These are phyloP conservation scores for Zapornia atra DNA, from an alignment of 2,113 vertebrate species.

Conservation along the genomic window DNA sequence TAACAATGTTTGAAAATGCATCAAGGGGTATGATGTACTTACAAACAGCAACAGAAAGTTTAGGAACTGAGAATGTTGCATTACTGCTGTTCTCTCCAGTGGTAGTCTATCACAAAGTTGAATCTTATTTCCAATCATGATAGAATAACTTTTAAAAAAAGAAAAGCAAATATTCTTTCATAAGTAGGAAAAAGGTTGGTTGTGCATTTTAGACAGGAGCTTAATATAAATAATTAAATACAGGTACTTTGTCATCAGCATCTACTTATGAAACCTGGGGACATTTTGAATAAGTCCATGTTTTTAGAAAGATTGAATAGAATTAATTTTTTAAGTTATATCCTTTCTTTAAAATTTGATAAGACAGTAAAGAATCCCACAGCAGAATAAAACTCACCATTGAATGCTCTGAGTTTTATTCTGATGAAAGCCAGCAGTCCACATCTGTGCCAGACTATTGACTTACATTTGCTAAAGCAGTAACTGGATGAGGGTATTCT, in stretches of 20 bases:
- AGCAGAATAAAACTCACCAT: not conserved
- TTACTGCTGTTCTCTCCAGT: not conserved
- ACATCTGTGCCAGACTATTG: not conserved
- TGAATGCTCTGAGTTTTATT: not conserved
- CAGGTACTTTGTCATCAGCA: not conserved
- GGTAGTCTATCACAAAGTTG: not conserved
- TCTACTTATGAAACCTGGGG: not conserved
- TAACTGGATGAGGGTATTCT: not conserved
- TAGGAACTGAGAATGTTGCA: not conserved
- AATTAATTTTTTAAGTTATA: not conserved
- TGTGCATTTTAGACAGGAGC: not conserved
- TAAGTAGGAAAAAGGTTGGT: not conserved
- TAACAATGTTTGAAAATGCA: not conserved
- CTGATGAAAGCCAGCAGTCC: not conserved
- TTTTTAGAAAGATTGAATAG: not conserved
- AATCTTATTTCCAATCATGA: not conserved
- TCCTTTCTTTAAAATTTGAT: not conserved
- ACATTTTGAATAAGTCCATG: not conserved
- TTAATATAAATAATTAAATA: conserved; percentile 27
- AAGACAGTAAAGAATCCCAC: not conserved
- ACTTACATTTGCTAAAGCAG: not conserved
- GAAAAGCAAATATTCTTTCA: not conserved
- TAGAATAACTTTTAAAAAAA: not conserved
- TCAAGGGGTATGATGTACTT: not conserved
- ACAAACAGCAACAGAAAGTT: not conserved